phyloP scores from a whole-genome alignment of 2,797 vertebrate species.

The Periparus ater region DNA sequence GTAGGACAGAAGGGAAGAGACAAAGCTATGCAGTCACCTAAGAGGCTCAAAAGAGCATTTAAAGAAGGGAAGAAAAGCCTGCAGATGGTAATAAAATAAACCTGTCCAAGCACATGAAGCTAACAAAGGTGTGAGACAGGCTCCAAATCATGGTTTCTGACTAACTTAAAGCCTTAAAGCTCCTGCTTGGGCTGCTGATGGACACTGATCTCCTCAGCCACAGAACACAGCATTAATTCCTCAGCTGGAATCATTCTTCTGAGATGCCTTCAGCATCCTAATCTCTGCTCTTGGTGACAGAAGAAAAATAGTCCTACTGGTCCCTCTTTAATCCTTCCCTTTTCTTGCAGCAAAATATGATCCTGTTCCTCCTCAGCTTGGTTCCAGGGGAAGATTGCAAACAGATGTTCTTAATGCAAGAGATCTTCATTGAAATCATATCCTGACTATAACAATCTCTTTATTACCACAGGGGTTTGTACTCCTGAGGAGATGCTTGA shows the following conservation, averaged over 20 bases:
- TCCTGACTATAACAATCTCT: background rate
- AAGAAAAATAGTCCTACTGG: background rate
- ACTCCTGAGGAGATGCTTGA: background rate
- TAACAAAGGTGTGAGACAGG: background rate
- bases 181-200: background rate
- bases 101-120: background rate
- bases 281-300: background rate
- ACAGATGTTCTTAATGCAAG: constrained; percentile 22
- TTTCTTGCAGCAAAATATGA: background rate
- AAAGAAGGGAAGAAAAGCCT: background rate
- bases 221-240: background rate
- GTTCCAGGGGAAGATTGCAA: constrained; percentile 4
- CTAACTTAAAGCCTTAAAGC: background rate
- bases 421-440: constrained; percentile 12
- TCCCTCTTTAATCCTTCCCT: background rate
- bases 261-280: background rate
- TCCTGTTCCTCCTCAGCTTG: background rate
- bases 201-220: background rate
- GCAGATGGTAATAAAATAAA: background rate
- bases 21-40: background rate
- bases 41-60: background rate
- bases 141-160: background rate
- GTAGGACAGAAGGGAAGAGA: background rate
- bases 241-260: background rate
- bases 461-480: background rate